phyloP scores from a whole-genome alignment of 2,113 vertebrate species.

The Oceanodroma tethys region DNA sequence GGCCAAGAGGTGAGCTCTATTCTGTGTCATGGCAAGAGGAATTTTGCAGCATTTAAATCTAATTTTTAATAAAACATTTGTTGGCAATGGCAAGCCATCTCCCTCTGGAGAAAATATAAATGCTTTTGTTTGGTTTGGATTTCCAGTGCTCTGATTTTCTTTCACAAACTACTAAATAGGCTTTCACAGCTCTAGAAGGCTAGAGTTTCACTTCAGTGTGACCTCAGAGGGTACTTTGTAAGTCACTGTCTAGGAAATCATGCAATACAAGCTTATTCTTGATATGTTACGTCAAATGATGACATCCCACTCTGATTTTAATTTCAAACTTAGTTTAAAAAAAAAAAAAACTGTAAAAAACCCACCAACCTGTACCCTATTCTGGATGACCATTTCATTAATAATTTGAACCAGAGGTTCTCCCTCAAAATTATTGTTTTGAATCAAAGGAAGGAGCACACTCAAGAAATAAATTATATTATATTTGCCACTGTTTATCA shows the following conservation, averaged over 20 bases:
- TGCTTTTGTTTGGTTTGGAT: neutral
- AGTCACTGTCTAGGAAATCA: constrained; percentile 14
- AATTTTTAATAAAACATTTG: constrained; percentile 52
- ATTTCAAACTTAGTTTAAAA: neutral
- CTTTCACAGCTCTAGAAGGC: neutral
- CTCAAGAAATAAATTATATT: neutral
- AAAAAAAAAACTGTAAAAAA: neutral
- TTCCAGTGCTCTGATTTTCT: constrained; percentile 35
- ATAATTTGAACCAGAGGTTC: neutral
- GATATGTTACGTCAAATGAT: neutral
- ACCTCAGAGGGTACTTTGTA: neutral
- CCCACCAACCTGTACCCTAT: neutral
- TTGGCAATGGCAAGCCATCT: neutral
- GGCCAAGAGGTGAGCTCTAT: neutral
- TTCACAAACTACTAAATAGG: constrained; percentile 37
- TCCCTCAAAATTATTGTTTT: neutral
- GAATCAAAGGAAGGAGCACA: neutral
- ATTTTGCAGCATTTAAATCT: constrained; percentile 56
- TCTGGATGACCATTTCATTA: neutral
- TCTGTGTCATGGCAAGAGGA: neutral
- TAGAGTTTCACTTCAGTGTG: neutral
- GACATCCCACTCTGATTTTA: neutral
- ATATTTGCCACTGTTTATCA: neutral
- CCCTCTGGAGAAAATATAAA: neutral
- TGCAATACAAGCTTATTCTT: neutral